Base-by-base conservation (phyloP, 2,113 vertebrate species). In the Poeciliopsis retropinna region DNA sequence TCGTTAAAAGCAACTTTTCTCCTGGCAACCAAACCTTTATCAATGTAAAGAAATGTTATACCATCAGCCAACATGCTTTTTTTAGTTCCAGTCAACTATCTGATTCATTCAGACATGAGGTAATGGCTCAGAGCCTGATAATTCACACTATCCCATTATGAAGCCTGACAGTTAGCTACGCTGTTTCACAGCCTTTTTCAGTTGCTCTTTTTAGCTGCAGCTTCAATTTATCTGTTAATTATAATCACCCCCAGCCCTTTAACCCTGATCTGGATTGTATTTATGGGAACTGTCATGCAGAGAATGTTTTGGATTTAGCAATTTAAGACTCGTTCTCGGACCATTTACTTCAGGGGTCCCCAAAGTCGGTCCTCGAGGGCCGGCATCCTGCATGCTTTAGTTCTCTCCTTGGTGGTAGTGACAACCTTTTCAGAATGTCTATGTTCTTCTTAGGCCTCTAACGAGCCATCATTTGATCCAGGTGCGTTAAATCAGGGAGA, bases 261-360 rank as follows among this genome's bases (percentile, higher is more conserved):
- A 39, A 39, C 30, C 78, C n/a, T 34, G 62, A 73, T 67, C 25
- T 68, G 5, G 81, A 68, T 60, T 47, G 12, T 63, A 31, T 57
- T 75, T 13, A 60, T 66, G 60, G 61, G 32, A 6, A 27, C 11
- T 3, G 30, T 77, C 61, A 75, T 30, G 3, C 7, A 4, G 39
- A 51, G 25, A 60, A n/a, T 54, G 30, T 34, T 61, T 73, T 66
- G 37, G 70, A 80, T 60, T 68, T 17, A 64, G 73, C 30, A 47
- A 66, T 76, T 65, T 44, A 31, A 25, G 28, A 39, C 30, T 47
- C 65, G n/a, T 31, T 13, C 15, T 29, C 3, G 47, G 77, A 76
- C 31, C 57, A 76, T 86, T 78, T 61, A 64, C 65, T 61, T 67
- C 13, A 47, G n/a, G n/a, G n/a, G n/a, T n/a, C n/a, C n/a, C n/a